Percentiles rank a stretch among this genome's conserved stretches.
phyloP scores from a whole-genome alignment of 92 coral and sea anemone genomes.

The Siderastrea radians region DNA sequence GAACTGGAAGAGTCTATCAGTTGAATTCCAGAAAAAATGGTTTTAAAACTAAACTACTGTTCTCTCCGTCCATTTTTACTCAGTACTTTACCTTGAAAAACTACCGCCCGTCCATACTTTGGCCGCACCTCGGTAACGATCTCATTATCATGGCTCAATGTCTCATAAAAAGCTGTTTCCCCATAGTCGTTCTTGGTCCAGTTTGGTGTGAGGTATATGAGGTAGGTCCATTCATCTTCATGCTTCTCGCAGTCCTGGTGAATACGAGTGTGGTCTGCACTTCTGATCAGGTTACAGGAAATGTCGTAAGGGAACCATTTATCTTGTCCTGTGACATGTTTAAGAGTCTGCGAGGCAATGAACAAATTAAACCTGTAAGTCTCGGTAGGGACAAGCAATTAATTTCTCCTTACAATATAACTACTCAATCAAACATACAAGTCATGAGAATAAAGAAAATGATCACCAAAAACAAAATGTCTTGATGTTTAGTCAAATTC shows the following conservation, averaged over 20 bases:
- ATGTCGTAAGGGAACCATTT: conserved; percentile 98
- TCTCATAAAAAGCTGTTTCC: conserved; percentile 97
- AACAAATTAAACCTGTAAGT: not conserved
- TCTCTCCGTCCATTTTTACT: not conserved
- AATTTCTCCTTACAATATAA: too few species aligned
- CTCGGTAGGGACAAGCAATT: too few species aligned
- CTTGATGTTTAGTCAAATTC: too few species aligned
- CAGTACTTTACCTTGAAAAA: conserved; percentile 81
- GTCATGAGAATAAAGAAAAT: too few species aligned
- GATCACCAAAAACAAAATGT: too few species aligned
- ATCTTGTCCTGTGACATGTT: conserved; percentile 29
- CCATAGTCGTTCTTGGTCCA: conserved; percentile 98
- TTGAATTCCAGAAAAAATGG: too few species aligned
- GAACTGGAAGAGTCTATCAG: too few species aligned
- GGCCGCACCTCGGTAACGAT: conserved; percentile 95
- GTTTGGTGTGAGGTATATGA: conserved; percentile 90
- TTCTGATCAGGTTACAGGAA: conserved; percentile 96
- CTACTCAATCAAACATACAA: too few species aligned
- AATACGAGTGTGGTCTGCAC: conserved; percentile 95
- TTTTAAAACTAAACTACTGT: not conserved
- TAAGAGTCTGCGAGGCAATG: conserved; percentile 60
- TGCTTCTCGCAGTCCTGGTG: conserved; percentile 81
- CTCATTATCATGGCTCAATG: conserved; percentile 86
- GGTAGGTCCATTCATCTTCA: conserved; percentile 98
- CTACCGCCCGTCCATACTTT: conserved; percentile 95